These are phyloP conservation scores for Petaurus breviceps DNA, from an alignment of 2,113 vertebrate species.

Conservation along the genomic window DNA sequence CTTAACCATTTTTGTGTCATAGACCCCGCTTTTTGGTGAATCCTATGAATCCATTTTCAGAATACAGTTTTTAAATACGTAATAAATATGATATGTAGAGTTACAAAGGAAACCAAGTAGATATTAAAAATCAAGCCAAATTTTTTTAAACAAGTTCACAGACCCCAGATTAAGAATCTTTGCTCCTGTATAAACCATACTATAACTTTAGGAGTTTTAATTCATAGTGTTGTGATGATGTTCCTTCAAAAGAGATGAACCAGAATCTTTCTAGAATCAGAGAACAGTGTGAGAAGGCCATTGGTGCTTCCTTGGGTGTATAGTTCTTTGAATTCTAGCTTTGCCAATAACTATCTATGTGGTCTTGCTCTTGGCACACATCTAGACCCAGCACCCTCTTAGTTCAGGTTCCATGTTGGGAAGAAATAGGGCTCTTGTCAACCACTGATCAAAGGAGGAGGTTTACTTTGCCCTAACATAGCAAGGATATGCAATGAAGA, in stretches of 20 bases:
- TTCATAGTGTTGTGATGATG: not conserved
- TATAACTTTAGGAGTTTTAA: not conserved
- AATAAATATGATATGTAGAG: not conserved
- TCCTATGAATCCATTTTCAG: not conserved
- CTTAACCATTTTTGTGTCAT: not conserved
- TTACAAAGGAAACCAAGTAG: not conserved
- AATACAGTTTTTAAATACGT: not conserved
- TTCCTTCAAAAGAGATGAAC: not conserved
- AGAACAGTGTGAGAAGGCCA: not conserved
- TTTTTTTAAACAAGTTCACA: not conserved
- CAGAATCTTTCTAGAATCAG: not conserved
- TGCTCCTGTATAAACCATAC: not conserved
- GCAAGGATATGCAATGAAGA: not conserved
- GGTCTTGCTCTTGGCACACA: not conserved
- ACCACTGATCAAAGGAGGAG: not conserved
- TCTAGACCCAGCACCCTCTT: not conserved
- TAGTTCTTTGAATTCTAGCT: not conserved
- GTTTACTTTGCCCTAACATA: not conserved
- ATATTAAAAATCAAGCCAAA: not conserved
- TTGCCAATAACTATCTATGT: not conserved
- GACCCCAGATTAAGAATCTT: not conserved
- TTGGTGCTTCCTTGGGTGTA: too few relatives aligned
- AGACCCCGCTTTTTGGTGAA: not conserved
- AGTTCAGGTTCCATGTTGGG: not conserved
- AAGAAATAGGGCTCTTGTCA: not conserved